Base-by-base conservation (phyloP, 1,140 invertebrate species). In the Halesus radiatus region DNA sequence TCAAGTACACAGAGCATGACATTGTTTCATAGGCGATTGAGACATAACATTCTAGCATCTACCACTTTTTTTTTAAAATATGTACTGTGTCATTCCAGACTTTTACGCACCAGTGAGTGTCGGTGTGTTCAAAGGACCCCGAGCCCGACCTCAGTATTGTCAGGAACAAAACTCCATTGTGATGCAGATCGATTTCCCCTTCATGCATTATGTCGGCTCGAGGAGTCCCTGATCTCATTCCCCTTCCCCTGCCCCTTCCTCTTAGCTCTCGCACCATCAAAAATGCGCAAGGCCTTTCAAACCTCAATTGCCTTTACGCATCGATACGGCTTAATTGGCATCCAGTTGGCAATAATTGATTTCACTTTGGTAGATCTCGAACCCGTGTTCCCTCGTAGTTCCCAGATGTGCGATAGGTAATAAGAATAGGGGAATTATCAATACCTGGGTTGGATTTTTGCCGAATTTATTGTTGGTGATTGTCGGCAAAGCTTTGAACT, bases 111-210 rank as follows among this genome's bases (percentile, higher is more conserved):
- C 8, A 45, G 37, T 45, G 13, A 45, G 37, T 45, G 45, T n/a
- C 68, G 58, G 68, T 32, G 66, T 13, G 22, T 15, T 79, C 78
- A 79, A 79, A 79, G 37, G 10, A 45, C 37, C 37, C 37, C 37
- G 5, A 10, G 66, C 68, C 50, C 60, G 53, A 60, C 56, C 56
- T 37, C 29, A 23, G 16, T 26, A 56, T 58, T 60, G 73, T 75
- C 22, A 75, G n/a, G 53, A 60, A 75, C 45, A 56, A 75, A 56
- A 45, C 22, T 16, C 22, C 32, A 72, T 72, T 72, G 45, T 52
- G 45, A 66, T 50, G 68, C 18, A 52, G 68, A 72, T 72, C 68
- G 68, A 72, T 72, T 72, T 52, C 37, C 18, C 45, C 68, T 18
- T 10, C 8, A 66, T 66, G 62, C 62, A 32, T 66, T 66, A 15